Evolutionary conservation across 2,888 invertebrate species (phyloP).

Genomic region (Habroteleia sp.): DNA sequence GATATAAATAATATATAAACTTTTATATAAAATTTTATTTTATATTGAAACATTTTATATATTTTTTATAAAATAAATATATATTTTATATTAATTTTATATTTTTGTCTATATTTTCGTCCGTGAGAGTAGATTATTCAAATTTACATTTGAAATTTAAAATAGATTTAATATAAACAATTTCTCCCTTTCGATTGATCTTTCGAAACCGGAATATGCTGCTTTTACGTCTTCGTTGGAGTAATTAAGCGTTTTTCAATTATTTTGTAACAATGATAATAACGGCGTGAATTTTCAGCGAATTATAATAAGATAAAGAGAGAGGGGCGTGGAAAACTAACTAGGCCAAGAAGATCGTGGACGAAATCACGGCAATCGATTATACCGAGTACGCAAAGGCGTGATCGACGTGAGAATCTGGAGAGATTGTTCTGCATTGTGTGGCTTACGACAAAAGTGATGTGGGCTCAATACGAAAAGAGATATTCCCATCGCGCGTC

Average conservation of each 20-base stretch:
- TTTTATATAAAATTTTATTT: too few species aligned
- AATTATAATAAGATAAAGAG: slow-evolving; percentile 54
- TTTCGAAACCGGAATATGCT: too few species aligned
- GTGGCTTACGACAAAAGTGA: slow-evolving; percentile 77
- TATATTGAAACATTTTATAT: too few species aligned
- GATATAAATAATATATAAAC: too few species aligned
- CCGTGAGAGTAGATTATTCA: too few species aligned
- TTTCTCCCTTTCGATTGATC: background rate
- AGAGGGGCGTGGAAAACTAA: slow-evolving; percentile 56
- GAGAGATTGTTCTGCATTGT: slow-evolving; percentile 72
- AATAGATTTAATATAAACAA: too few species aligned
- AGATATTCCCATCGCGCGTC: slow-evolving; percentile 25
- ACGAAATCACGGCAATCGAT: slow-evolving; percentile 63
- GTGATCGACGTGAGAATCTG: slow-evolving; percentile 71
- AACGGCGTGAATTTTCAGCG: slow-evolving; percentile 42
- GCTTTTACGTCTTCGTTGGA: slow-evolving; percentile 11
- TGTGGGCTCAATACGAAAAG: slow-evolving; percentile 50
- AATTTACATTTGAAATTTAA: too few species aligned
- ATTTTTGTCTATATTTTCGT: too few species aligned
- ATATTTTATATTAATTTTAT: too few species aligned
- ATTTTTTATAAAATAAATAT: too few species aligned
- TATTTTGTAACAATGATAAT: slow-evolving; percentile 52
- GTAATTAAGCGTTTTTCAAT: slow-evolving; percentile 47
- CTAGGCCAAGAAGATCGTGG: slow-evolving; percentile 62
- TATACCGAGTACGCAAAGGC: slow-evolving; percentile 64